Percentiles rank a stretch among this genome's conserved stretches.
Conservation (phyloP, 2,113 vertebrate genomes). For the Gymnorhina tibicen region DNA sequence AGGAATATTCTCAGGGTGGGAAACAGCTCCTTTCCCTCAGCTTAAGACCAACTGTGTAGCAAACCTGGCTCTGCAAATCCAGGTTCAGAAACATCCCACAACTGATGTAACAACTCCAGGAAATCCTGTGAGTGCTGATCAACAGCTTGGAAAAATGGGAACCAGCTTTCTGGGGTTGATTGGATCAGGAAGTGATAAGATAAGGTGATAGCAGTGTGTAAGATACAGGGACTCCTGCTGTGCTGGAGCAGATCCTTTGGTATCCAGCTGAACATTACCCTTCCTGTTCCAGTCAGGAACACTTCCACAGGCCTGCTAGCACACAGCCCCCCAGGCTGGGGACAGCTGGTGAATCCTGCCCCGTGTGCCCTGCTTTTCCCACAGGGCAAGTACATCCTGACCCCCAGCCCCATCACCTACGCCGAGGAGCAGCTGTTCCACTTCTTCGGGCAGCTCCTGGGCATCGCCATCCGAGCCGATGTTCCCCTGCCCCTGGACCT, state of each 20-base stretch:
- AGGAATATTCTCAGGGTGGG: neutral
- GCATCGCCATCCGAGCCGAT: conserved; percentile 92
- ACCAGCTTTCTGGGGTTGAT: neutral
- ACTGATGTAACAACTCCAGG: fast-evolving
- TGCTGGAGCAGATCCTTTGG: neutral
- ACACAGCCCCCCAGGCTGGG: neutral
- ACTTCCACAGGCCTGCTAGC: neutral
- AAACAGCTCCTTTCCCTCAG: neutral
- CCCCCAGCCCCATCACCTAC: conserved; percentile 89
- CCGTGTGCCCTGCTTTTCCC: neutral
- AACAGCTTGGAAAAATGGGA: neutral
- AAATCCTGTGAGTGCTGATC: neutral
- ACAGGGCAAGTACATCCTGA: conserved; percentile 94
- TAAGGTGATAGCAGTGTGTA: fast-evolving
- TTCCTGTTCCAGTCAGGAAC: neutral
- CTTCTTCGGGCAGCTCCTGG: conserved; percentile 93
- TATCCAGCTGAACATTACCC: fast-evolving
- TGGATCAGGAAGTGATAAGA: neutral
- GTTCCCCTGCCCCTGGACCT: conserved; percentile 94
- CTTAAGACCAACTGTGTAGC: neutral
- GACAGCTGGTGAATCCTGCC: neutral
- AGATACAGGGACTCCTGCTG: neutral
- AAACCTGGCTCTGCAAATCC: neutral
- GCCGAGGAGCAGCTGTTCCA: conserved; percentile 95
- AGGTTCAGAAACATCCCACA: neutral